Percentiles rank a stretch among this genome's conserved stretches.
Evolutionary conservation across 2,888 invertebrate species (phyloP).

Genomic region (Hyalella azteca): DNA sequence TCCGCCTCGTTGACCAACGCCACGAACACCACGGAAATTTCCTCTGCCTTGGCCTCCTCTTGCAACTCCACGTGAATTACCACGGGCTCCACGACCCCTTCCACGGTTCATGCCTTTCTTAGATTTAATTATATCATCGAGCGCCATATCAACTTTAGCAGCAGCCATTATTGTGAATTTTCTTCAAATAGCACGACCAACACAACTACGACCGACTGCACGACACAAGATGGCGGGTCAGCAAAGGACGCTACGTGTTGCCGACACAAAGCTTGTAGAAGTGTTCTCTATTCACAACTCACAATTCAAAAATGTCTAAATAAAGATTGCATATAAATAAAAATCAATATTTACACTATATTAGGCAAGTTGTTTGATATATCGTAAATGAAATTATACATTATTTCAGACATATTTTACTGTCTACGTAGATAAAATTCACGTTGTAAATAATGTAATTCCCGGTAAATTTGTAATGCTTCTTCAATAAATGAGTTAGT

Average conservation of each 20-base stretch:
- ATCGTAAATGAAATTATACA: background rate
- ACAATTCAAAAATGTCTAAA: background rate
- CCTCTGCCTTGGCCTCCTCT: constrained; percentile 65
- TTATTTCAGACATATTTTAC: background rate
- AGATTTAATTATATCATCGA: constrained; percentile 92
- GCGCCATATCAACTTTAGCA: constrained; percentile 90
- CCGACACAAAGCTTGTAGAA: background rate
- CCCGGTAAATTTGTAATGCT: no score
- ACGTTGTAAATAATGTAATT: background rate
- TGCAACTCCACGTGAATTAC: constrained; percentile 63
- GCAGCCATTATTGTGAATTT: constrained; percentile 74
- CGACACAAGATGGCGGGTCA: background rate
- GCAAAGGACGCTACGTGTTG: background rate
- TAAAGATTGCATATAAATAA: background rate
- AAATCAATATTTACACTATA: background rate
- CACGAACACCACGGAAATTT: constrained; percentile 52
- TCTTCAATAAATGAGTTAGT: no score
- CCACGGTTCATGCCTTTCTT: constrained; percentile 69
- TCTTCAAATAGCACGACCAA: background rate
- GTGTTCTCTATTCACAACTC: background rate
- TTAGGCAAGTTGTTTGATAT: background rate
- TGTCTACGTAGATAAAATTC: background rate
- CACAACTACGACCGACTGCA: background rate
- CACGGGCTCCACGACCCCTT: constrained; percentile 65
- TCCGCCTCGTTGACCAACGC: constrained; percentile 68